Conservation (phyloP, 2,113 vertebrate species). For the Chionodraco myersi region DNA sequence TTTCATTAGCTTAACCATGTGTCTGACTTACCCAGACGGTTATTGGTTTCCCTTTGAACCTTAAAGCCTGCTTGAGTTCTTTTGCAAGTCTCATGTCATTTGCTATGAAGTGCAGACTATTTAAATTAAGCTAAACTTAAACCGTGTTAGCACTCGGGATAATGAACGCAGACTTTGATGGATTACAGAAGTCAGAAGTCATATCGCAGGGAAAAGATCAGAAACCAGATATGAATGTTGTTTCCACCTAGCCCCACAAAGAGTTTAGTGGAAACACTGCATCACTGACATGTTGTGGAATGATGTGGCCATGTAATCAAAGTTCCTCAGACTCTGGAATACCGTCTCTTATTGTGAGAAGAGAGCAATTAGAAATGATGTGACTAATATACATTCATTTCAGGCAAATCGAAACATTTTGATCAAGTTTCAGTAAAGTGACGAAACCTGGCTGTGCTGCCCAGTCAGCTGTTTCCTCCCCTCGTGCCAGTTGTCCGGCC, state of each 20-base stretch:
- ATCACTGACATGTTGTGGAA: too few relatives aligned
- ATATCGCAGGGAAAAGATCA: background rate
- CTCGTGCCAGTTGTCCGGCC: constrained; percentile 68
- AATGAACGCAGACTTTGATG: background rate
- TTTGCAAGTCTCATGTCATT: background rate
- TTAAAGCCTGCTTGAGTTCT: background rate
- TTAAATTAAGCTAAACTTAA: constrained; percentile 1
- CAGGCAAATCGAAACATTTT: background rate
- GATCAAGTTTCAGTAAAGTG: background rate
- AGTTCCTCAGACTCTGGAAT: background rate
- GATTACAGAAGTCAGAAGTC: background rate
- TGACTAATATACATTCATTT: too few relatives aligned
- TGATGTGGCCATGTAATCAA: too few relatives aligned
- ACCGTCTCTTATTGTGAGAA: background rate
- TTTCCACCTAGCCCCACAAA: background rate
- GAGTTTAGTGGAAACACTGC: background rate
- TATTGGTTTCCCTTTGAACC: background rate
- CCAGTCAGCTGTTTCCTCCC: constrained; percentile 67
- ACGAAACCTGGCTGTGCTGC: constrained; percentile 21
- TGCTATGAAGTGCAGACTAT: background rate
- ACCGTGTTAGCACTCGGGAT: background rate
- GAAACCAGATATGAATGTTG: background rate
- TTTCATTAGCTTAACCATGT: background rate
- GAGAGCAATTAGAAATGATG: background rate
- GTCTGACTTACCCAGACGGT: background rate